A percentile compares a stretch with the other conserved stretches of the same genome.
Conservation (phyloP, 2,888 invertebrate species). For the Platycnemis pennipes region DNA sequence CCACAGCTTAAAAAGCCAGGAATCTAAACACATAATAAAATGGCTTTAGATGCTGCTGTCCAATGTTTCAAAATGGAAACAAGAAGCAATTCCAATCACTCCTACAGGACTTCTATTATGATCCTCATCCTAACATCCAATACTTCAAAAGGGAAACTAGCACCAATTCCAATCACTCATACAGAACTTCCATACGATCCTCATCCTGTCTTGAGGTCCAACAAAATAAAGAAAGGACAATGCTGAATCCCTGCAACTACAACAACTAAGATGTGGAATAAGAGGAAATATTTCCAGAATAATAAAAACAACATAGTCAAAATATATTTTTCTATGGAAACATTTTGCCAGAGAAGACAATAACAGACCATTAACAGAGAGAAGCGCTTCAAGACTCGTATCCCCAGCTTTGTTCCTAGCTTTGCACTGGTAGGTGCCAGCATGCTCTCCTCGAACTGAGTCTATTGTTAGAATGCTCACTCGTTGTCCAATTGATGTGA, state of each 20-base stretch:
- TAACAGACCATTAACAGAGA: constrained; percentile 74
- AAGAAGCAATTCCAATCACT: not conserved
- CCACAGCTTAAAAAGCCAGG: not conserved
- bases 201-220: not conserved
- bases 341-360: not conserved
- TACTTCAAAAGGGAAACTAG: not conserved
- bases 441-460: constrained; percentile 73
- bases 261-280: constrained; percentile 32
- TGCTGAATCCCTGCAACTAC: not conserved
- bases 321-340: constrained; percentile 7
- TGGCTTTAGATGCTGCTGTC: not conserved
- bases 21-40: not conserved
- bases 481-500: constrained; percentile 58
- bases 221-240: not conserved
- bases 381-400: constrained; percentile 72
- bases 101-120: not conserved
- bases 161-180: no score
- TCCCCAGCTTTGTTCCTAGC: constrained; percentile 74
- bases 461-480: constrained; percentile 73
- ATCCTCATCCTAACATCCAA: not conserved
- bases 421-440: constrained; percentile 75
- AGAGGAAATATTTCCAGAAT: not conserved
- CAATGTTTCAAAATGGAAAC: not conserved
- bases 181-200: not conserved
- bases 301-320: constrained; percentile 38